Evolutionary conservation across 2,113 vertebrate species (phyloP).

Genomic region (Serinus canaria): DNA sequence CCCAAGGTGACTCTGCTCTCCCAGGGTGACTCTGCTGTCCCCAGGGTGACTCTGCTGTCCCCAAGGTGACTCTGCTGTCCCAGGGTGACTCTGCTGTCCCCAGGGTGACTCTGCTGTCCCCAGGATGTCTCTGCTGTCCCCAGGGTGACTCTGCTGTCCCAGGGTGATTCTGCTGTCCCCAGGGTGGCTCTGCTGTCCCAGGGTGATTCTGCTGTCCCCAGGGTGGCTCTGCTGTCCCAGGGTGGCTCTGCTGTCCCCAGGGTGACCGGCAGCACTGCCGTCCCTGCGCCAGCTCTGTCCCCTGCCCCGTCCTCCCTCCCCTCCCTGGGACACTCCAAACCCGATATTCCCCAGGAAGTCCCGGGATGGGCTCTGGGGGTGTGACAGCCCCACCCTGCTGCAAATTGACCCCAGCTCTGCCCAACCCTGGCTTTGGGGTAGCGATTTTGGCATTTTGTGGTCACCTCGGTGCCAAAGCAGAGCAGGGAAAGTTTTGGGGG

Average conservation of each 20-base stretch:
- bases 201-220: neutral
- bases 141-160: too few relatives aligned
- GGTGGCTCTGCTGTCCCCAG: neutral
- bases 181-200: too few relatives aligned
- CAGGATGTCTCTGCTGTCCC: too few relatives aligned
- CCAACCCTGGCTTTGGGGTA: fast-evolving
- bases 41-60: too few relatives aligned
- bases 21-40: too few relatives aligned
- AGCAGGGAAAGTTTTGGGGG: neutral
- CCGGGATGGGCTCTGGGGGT: neutral
- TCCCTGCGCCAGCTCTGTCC: neutral
- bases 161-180: too few relatives aligned
- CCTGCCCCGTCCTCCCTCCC: neutral
- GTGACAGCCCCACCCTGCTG: neutral
- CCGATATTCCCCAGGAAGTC: neutral
- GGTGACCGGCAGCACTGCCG: neutral
- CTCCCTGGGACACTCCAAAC: too few relatives aligned
- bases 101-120: too few relatives aligned
- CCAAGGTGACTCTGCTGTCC: neutral
- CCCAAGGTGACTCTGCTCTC: too few relatives aligned
- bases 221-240: neutral
- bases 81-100: too few relatives aligned
- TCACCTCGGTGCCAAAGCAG: neutral
- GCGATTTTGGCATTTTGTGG: neutral
- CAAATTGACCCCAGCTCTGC: neutral